phyloP scores from a whole-genome alignment of 1,140 invertebrate genomes.

The Sogatella furcifera region DNA sequence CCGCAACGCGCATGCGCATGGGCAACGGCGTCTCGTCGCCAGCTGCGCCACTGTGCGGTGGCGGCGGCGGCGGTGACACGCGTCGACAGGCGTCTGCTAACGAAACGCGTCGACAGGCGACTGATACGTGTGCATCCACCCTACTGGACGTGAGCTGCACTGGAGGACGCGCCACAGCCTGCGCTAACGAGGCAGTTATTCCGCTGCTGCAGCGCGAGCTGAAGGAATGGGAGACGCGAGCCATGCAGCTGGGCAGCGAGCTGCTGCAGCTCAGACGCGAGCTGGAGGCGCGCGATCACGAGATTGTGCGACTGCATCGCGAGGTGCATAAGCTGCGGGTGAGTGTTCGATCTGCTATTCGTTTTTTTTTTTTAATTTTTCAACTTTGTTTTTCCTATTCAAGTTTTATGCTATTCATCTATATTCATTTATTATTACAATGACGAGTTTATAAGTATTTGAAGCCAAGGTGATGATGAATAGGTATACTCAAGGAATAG shows the following conservation, averaged over 20 bases:
- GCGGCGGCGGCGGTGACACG: too few relatives aligned
- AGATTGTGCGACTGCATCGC: constrained; percentile 39
- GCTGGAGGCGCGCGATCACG: constrained; percentile 33
- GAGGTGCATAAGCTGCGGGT: constrained; percentile 51
- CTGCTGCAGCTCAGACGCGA: constrained; percentile 29
- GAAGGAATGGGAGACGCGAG: constrained; percentile 28
- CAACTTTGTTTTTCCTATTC: too few relatives aligned
- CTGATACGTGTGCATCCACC: constrained; percentile 1
- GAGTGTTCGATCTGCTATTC: constrained; percentile 21
- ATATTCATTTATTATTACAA: neutral
- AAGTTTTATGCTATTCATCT: too few relatives aligned
- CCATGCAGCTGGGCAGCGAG: constrained; percentile 26
- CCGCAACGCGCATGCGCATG: too few relatives aligned
- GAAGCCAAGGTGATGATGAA: too few relatives aligned
- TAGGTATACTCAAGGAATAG: too few relatives aligned
- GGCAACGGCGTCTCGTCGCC: too few relatives aligned
- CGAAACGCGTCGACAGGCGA: too few relatives aligned
- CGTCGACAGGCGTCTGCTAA: too few relatives aligned
- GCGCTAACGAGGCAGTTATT: constrained; percentile 22
- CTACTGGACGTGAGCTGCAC: constrained; percentile 26
- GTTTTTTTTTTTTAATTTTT: too few relatives aligned
- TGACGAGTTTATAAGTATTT: too few relatives aligned
- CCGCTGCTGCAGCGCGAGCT: constrained; percentile 31
- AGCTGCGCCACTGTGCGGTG: too few relatives aligned
- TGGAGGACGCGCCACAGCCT: constrained; percentile 22